Percentiles rank a stretch among this genome's conserved stretches.
Conservation (phyloP, 2,888 invertebrate species). For the Lumbricus terrestris region DNA sequence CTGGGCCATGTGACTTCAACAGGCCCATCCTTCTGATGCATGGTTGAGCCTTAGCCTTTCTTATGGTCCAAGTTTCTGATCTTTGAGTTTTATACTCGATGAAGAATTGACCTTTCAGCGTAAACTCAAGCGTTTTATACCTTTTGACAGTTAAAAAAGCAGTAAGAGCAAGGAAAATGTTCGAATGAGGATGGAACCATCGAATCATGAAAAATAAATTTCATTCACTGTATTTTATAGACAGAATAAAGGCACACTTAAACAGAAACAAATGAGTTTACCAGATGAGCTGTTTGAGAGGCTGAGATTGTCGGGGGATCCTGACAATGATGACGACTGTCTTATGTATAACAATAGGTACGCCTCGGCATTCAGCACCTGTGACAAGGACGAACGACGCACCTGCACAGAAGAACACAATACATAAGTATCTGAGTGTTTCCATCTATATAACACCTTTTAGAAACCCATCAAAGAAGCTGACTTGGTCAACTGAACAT, state of each 20-base stretch:
- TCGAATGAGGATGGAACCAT: not conserved
- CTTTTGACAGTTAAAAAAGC: too few species aligned
- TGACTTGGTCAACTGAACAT: not conserved
- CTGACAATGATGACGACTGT: not conserved
- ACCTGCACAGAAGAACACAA: conserved; percentile 41
- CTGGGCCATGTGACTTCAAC: too few species aligned
- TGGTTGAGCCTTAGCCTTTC: too few species aligned
- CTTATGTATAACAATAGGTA: conserved; percentile 81
- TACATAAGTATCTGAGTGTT: not conserved
- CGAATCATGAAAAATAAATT: too few species aligned
- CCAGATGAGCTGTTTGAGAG: conserved; percentile 14
- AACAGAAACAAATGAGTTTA: not conserved
- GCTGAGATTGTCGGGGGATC: not conserved
- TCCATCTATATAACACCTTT: not conserved
- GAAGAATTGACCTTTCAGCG: too few species aligned
- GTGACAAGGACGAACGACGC: conserved; percentile 67
- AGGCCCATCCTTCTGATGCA: too few species aligned
- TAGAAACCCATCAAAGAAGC: not conserved
- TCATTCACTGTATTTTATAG: not conserved
- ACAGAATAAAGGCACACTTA: not conserved
- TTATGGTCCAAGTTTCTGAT: too few species aligned
- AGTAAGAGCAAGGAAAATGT: too few species aligned
- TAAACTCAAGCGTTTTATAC: too few species aligned
- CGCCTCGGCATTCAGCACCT: conserved; percentile 68
- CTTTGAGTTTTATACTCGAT: too few species aligned